Evolutionary conservation across 1,140 invertebrate genomes (phyloP), one percentile per base, ranked within the genome.

Genomic region (Akabosia matsudoensis): DNA sequence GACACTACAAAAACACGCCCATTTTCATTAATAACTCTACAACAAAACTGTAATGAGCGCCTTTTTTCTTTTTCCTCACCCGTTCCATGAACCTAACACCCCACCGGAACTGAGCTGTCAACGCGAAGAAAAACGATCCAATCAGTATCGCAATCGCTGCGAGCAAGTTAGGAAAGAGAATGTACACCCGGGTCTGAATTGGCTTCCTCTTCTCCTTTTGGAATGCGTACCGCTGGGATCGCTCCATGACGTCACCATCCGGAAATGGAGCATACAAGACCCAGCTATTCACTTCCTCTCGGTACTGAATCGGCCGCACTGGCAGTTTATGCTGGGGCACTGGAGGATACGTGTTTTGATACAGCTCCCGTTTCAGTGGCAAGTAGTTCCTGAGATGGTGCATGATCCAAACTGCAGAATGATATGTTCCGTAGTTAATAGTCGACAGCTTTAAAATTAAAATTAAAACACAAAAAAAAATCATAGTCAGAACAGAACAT

Each of bases 371-470:
- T 34, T 92, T 87, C 13, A 94, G 82, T 7, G 81, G 82, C n/a
- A 1, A 83, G 83, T 54, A 95, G 83, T 82, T 94, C 90, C 72
- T 87, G 81, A 0, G 82, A 83, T 91, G 84, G 7, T 89, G 88
- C 71, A 93, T 82, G 18, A 91, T 90, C 85, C 93, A 85, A 34
- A 96, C 87, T 0, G 90, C 88, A 0, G 92, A 94, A 81, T 94
- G 90, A 90, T 92, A 94, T 18, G 94, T 96, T 22, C 90, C 93
- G 83, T 88, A 91, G 85, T 95, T 90, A 0, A 92, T 28, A 2
- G 77, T 4, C 13, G 87, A 82, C 51, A 86, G 85, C 34, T 73
- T n/a, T 22, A 30, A 31, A 26, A 73, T 45, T 45, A 45, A 45
- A 18, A 31, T 13, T 28, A 52, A 67, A n/a, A 73, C 28, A 75